Evolutionary conservation across 2,888 invertebrate genomes (phyloP).

Genomic region (Teleiodes luculella): DNA sequence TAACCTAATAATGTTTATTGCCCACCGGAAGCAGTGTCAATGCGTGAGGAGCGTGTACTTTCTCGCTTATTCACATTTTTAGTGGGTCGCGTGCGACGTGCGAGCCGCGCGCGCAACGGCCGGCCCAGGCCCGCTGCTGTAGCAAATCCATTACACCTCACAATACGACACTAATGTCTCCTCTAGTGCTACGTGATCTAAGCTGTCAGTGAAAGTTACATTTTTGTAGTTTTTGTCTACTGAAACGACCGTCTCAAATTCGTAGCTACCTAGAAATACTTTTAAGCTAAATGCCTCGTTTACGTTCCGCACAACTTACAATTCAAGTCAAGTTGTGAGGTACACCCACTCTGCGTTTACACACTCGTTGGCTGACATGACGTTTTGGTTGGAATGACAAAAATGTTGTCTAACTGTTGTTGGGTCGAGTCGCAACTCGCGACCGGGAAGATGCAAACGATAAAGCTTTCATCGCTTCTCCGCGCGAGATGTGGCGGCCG

Average conservation of each 20-base stretch:
- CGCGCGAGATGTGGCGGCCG: constrained; percentile 29
- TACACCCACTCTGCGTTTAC: constrained; percentile 37
- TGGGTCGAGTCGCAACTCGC: constrained; percentile 26
- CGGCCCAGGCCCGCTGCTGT: constrained; percentile 29
- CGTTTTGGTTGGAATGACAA: constrained; percentile 56
- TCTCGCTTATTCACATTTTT: constrained; percentile 64
- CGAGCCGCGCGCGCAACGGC: constrained; percentile 33
- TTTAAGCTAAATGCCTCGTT: constrained; percentile 15
- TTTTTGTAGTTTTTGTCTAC: constrained; percentile 44
- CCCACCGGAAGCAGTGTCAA: constrained; percentile 22
- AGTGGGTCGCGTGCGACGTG: constrained; percentile 57
- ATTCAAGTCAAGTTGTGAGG: not conserved
- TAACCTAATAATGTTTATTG: constrained; percentile 20
- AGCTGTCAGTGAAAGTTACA: constrained; percentile 62
- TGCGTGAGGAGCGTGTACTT: constrained; percentile 53
- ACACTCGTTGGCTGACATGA: constrained; percentile 30
- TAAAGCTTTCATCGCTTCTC: constrained; percentile 34
- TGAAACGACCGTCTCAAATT: constrained; percentile 38
- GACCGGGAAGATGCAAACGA: constrained; percentile 42
- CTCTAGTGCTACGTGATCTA: constrained; percentile 46
- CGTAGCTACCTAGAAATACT: not conserved
- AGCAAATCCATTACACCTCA: constrained; percentile 51
- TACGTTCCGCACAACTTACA: constrained; percentile 17
- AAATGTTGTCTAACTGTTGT: constrained; percentile 64
- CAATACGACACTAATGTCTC: constrained; percentile 49